Evolutionary conservation across 2,888 invertebrate genomes (phyloP), one percentile per base, ranked within the genome.

Genomic region (Drosophila subquinaria): DNA sequence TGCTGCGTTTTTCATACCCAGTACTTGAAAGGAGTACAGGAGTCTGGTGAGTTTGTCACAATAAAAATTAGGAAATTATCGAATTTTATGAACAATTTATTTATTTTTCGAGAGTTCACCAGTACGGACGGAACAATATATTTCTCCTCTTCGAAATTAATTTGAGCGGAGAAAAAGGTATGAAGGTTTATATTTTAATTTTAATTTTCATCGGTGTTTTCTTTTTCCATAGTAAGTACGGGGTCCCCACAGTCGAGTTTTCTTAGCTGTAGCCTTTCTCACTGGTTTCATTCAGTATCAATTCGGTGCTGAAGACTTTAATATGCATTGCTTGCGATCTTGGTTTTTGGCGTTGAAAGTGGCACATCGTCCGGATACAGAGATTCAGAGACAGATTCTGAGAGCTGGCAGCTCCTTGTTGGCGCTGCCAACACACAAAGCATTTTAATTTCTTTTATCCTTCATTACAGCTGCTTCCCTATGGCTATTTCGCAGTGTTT

Each of bases 381-480:
- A 43, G 45, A 72, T 68, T 48, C 71, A 43, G 63, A 59, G 53
- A 51, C 53, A 43, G 45, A 72, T 68, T 48, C 71, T 43, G 63
- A 59, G 53, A 52, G 56, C 66, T 43, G 20, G 30, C 20, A 17
- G 52, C 63, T 76, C 65, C 68, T 65, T 78, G 73, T 67, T 76
- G 73, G 71, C 69, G 55, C 47, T 71, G 71, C 71, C 76, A 79
- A 84, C 88, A 87, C 73, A 82, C 83, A 83, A 83, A 88, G 83
- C 85, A 80, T 88, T 83, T 83, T 83, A 83, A 83, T 83, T 83
- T 74, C 76, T 89, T 80, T 82, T 88, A 82, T 79, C 84, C 81
- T 86, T 88, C 89, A 89, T 88, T 88, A 85, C 89, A 82, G 79
- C 86, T 72, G 85, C 82, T 89, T 88, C 79, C 89, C 88, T 81